phyloP scores from a whole-genome alignment of 1,140 invertebrate genomes.

The Cecropterus lyciades region DNA sequence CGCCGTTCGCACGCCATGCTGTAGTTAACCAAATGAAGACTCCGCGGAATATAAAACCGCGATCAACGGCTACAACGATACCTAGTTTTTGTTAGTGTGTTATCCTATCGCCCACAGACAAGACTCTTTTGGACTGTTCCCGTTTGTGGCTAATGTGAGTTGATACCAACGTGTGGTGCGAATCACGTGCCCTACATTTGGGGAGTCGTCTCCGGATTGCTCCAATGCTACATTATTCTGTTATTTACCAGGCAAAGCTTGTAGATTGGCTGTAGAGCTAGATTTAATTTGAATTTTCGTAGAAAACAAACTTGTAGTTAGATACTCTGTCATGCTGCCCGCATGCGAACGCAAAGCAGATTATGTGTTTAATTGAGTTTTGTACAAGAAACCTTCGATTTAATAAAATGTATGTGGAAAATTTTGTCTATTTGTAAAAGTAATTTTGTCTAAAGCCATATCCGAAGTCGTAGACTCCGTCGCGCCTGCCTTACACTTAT shows the following conservation, averaged over 20 bases:
- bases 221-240: conserved; percentile 66
- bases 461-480: conserved; percentile 58
- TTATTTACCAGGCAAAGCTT: conserved; percentile 65
- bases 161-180: conserved; percentile 62
- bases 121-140: conserved; percentile 68
- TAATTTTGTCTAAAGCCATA: conserved; percentile 49
- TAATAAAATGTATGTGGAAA: conserved; percentile 18
- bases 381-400: background rate
- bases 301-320: background rate
- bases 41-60: conserved; percentile 59
- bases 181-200: conserved; percentile 77
- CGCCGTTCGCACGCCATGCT: conserved; percentile 54
- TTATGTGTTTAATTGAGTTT: conserved; percentile 36
- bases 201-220: conserved; percentile 67
- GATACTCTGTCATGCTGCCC: conserved; percentile 42
- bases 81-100: conserved; percentile 64
- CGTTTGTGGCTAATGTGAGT: conserved; percentile 78
- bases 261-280: conserved; percentile 46
- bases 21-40: conserved; percentile 70
- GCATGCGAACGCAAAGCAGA: conserved; percentile 48
- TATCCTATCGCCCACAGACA: conserved; percentile 46
- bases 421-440: too few species aligned
- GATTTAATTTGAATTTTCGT: conserved; percentile 26
- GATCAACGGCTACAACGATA: conserved; percentile 51
- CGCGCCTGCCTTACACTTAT: conserved; percentile 61